phyloP scores from a whole-genome alignment of 1,140 invertebrate genomes.

The Pararge aegeria region DNA sequence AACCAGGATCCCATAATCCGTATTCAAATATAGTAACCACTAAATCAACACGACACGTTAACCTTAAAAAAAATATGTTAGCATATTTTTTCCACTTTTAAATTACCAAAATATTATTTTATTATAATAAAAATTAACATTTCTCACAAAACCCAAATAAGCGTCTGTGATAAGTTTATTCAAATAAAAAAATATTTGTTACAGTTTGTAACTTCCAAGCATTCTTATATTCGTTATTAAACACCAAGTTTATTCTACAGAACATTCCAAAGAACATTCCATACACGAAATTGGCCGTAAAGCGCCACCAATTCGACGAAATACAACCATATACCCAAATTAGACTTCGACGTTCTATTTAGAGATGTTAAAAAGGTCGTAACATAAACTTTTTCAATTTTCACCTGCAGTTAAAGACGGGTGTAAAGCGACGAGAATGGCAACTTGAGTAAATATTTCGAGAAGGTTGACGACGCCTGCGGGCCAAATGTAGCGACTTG shows the following conservation, averaged over 20 bases:
- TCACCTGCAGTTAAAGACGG: slow-evolving; percentile 70
- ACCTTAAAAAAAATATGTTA: no score
- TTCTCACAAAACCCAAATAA: no score
- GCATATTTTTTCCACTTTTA: no score
- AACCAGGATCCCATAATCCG: no score
- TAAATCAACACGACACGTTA: no score
- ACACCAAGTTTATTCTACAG: not conserved
- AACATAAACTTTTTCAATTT: slow-evolving; percentile 79
- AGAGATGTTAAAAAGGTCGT: slow-evolving; percentile 60
- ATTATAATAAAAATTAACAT: no score
- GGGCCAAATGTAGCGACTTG: slow-evolving; percentile 68
- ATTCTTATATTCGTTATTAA: slow-evolving; percentile 3
- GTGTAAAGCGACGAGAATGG: slow-evolving; percentile 58
- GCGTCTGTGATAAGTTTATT: no score
- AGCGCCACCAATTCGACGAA: slow-evolving; percentile 26
- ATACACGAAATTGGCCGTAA: slow-evolving; percentile 19
- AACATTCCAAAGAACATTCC: slow-evolving; percentile 8
- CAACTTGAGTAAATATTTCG: slow-evolving; percentile 65
- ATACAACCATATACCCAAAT: slow-evolving; percentile 45
- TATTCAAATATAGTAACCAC: no score
- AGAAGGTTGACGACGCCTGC: slow-evolving; percentile 66
- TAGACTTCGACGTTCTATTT: slow-evolving; percentile 55
- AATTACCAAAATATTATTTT: no score
- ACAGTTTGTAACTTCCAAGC: no score
- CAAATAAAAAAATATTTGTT: no score